These are phyloP conservation scores for Furcula furcula DNA, from an alignment of 2,888 invertebrate species.

Conservation along the genomic window DNA sequence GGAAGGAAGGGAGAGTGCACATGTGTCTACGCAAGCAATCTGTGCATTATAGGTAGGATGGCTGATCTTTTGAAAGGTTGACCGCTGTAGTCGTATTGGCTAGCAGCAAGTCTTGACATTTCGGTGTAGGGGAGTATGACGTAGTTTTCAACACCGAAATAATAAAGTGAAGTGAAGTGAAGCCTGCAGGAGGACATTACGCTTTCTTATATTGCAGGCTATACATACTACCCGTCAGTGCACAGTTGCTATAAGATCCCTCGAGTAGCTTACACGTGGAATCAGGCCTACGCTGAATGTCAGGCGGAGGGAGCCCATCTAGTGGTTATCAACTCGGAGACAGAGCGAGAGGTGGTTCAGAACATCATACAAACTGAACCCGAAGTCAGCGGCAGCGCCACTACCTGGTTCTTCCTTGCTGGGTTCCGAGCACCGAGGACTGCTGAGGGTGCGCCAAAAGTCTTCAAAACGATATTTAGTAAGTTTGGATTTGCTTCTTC, in stretches of 20 bases:
- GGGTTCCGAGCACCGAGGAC: constrained; percentile 42
- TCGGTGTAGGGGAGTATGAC: too few species aligned
- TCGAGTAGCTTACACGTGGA: constrained; percentile 38
- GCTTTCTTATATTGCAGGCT: constrained; percentile 30
- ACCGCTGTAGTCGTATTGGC: too few species aligned
- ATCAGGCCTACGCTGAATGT: constrained; percentile 48
- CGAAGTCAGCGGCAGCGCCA: constrained; percentile 16
- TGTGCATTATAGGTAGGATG: too few species aligned
- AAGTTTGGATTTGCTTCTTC: too few species aligned
- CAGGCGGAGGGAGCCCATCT: constrained; percentile 44
- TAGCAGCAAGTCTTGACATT: too few species aligned
- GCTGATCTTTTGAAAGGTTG: too few species aligned
- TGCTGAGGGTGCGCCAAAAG: constrained; percentile 24
- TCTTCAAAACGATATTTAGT: constrained; percentile 56
- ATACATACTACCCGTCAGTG: constrained; percentile 30
- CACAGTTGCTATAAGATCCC: constrained; percentile 53
- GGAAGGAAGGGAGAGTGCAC: too few species aligned
- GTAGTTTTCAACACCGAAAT: too few species aligned
- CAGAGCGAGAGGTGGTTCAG: constrained; percentile 35
- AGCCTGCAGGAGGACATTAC: too few species aligned
- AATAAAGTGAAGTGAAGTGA: too few species aligned
- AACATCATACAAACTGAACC: constrained; percentile 21
- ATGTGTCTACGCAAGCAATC: too few species aligned
- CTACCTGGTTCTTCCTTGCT: constrained; percentile 35
- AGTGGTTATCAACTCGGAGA: constrained; percentile 43